Evolutionary conservation across 1,140 invertebrate species (phyloP).

Genomic region (Pachyrhynchus sulphureomaculatus): DNA sequence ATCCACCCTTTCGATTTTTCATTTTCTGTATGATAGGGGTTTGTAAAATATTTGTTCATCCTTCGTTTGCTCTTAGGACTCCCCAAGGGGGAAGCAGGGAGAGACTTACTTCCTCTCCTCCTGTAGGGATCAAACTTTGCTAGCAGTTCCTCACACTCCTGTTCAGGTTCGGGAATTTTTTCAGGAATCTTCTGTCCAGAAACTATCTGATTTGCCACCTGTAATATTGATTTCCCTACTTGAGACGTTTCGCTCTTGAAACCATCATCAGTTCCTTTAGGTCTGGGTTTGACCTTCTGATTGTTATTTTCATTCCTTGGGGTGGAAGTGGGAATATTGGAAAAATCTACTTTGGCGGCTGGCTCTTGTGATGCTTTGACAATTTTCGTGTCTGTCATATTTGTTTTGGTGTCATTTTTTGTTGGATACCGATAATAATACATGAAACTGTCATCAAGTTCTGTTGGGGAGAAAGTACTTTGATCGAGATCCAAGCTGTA

Average conservation of each 20-base stretch:
- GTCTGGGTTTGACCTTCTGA: constrained; percentile 13
- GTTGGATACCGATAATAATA: constrained; percentile 37
- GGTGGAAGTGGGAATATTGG: constrained; percentile 31
- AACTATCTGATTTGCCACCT: constrained; percentile 73
- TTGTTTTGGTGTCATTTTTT: constrained; percentile 41
- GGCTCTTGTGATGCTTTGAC: constrained; percentile 8
- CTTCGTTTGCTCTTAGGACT: constrained; percentile 60
- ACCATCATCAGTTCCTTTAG: constrained; percentile 63
- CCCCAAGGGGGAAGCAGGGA: constrained; percentile 66
- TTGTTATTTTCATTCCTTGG: not conserved
- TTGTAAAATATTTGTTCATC: constrained; percentile 58
- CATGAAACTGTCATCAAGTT: constrained; percentile 70
- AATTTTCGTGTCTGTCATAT: constrained; percentile 46
- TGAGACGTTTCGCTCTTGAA: constrained; percentile 69
- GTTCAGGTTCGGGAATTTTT: constrained; percentile 39
- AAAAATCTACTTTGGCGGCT: constrained; percentile 56
- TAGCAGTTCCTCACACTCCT: constrained; percentile 38
- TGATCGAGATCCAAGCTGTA: constrained; percentile 68
- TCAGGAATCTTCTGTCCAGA: constrained; percentile 53
- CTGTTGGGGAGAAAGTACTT: constrained; percentile 67
- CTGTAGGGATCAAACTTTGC: constrained; percentile 48
- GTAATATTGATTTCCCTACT: constrained; percentile 69
- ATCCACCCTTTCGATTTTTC: constrained; percentile 58
- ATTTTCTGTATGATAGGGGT: constrained; percentile 48
- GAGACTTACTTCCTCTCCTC: constrained; percentile 65